Evolutionary conservation across 2,113 vertebrate species (phyloP).

Genomic region (Rhadina sibilatrix): DNA sequence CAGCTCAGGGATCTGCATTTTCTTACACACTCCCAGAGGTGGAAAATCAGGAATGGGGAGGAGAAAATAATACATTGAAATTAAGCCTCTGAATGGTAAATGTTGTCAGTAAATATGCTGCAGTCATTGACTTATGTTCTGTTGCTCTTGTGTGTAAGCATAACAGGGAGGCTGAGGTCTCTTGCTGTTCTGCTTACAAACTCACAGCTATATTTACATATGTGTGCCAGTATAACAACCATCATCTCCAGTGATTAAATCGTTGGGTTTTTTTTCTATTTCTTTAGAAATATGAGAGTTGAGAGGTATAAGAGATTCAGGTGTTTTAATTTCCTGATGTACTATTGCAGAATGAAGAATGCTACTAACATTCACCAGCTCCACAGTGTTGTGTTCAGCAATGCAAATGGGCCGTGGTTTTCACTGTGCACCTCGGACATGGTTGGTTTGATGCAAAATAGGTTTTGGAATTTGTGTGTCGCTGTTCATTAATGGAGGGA

Average conservation of each 20-base stretch:
- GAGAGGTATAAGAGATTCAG: conserved; percentile 65
- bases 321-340: conserved; percentile 16
- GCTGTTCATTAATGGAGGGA: background rate
- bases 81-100: background rate
- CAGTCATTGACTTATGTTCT: conserved; percentile 9
- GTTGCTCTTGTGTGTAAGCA: conserved; percentile 1
- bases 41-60: background rate
- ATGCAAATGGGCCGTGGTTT: background rate
- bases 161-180: background rate
- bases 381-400: background rate
- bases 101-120: background rate
- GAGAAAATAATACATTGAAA: conserved; percentile 16
- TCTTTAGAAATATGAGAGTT: conserved; percentile 46
- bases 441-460: background rate
- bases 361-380: conserved; percentile 50
- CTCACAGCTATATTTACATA: background rate
- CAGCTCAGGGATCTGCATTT: background rate
- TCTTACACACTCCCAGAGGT: background rate
- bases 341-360: background rate
- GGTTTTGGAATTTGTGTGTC: background rate
- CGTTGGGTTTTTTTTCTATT: background rate
- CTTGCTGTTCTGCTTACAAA: background rate
- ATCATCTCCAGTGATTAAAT: background rate
- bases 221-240: background rate
- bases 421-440: background rate